Conservation (phyloP, 1,140 invertebrate genomes). For the Orchestia grillus region DNA sequence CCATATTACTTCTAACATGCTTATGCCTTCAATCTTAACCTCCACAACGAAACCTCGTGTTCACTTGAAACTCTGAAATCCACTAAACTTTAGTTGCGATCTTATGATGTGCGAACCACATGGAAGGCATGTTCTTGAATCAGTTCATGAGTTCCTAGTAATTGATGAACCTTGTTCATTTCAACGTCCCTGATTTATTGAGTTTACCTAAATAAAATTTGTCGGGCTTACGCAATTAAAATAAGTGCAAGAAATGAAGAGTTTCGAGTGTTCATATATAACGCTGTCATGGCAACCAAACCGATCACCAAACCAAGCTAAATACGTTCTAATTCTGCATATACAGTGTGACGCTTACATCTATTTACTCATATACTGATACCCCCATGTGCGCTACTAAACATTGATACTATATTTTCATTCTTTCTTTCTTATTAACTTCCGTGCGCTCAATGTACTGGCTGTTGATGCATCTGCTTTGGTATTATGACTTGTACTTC, state of each 20-base stretch:
- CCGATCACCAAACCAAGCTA: slow-evolving; percentile 18
- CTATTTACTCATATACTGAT: slow-evolving; percentile 26
- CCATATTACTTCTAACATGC: slow-evolving; percentile 55
- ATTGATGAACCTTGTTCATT: not conserved
- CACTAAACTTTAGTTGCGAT: not conserved
- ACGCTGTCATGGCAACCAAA: slow-evolving; percentile 1
- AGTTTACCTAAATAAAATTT: not conserved
- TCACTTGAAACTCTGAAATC: not conserved
- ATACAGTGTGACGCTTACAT: slow-evolving; percentile 43
- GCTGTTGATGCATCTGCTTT: slow-evolving; percentile 39
- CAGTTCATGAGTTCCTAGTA: not conserved
- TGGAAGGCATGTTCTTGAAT: not conserved
- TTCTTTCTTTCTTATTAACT: not conserved
- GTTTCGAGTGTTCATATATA: not conserved
- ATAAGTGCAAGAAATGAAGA: not conserved
- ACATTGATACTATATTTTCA: not conserved
- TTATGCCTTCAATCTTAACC: slow-evolving; percentile 53
- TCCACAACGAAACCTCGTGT: slow-evolving; percentile 28
- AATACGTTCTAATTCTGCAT: slow-evolving; percentile 16
- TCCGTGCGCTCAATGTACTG: not conserved
- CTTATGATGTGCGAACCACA: not conserved
- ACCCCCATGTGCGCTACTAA: not conserved
- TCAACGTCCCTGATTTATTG: not conserved
- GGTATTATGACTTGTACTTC: not conserved
- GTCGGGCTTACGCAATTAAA: not conserved